Conservation (phyloP, 2,797 vertebrate genomes). For the Nannoperca obscura region DNA sequence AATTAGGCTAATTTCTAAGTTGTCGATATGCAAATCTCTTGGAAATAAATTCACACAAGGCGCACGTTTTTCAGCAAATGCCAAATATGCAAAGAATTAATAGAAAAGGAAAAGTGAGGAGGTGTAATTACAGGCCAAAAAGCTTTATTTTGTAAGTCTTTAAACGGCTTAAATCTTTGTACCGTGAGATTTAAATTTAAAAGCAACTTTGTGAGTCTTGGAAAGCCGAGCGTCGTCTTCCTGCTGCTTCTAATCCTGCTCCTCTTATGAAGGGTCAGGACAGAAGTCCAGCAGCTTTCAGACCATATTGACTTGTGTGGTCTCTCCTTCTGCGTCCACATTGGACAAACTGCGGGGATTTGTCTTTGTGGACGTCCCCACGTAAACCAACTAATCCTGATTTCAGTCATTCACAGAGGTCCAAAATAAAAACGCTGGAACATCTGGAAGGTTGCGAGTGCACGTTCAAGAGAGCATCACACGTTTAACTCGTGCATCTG, state of each 20-base stretch:
- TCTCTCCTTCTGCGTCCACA: slow-evolving; percentile 68
- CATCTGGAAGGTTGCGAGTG: background rate
- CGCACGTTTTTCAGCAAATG: slow-evolving; percentile 25
- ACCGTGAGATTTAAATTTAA: slow-evolving; percentile 39
- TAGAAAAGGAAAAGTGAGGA: slow-evolving; percentile 24
- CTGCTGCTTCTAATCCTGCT: slow-evolving; percentile 27
- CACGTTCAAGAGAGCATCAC: background rate
- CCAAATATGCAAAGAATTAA: slow-evolving; percentile 47
- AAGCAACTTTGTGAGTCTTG: slow-evolving; percentile 42
- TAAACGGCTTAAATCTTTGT: slow-evolving; percentile 25
- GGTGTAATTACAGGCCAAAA: background rate
- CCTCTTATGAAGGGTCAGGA: slow-evolving; percentile 30
- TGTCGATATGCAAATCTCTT: slow-evolving; percentile 59
- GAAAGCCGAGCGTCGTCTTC: slow-evolving; percentile 33
- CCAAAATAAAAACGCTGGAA: slow-evolving; percentile 20
- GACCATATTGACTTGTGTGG: slow-evolving; percentile 68
- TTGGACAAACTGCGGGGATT: slow-evolving; percentile 72
- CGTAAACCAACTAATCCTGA: slow-evolving; percentile 74
- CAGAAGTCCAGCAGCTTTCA: slow-evolving; percentile 63
- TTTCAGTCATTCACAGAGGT: slow-evolving; percentile 71
- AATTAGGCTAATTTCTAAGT: slow-evolving; percentile 68
- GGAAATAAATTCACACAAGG: slow-evolving; percentile 53
- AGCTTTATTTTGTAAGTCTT: slow-evolving; percentile 18
- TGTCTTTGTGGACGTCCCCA: slow-evolving; percentile 56
- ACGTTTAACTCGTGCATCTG: background rate